Percentiles rank a stretch among this genome's conserved stretches.
Conservation (phyloP, 1,140 invertebrate genomes). For the Tribolium castaneum region DNA sequence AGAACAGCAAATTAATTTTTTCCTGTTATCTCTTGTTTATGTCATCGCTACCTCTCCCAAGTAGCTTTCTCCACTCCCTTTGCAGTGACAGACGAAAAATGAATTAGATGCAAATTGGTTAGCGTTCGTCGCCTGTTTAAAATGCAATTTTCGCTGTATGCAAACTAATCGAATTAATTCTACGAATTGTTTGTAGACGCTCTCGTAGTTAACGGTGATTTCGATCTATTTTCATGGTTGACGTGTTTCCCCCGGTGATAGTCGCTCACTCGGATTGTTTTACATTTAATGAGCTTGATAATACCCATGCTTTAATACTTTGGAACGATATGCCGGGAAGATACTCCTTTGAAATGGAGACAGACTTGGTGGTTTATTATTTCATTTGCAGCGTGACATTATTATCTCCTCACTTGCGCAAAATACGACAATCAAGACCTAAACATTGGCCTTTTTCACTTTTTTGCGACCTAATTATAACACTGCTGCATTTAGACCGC, state of each 20-base stretch:
- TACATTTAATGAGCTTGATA: slow-evolving; percentile 25
- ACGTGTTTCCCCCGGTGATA: slow-evolving; percentile 17
- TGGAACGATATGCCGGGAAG: neutral
- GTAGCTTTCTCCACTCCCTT: neutral
- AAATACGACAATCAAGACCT: neutral
- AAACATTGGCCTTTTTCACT: too few species aligned
- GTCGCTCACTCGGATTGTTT: slow-evolving; percentile 3
- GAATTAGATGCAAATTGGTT: slow-evolving; percentile 3
- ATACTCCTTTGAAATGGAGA: slow-evolving; percentile 18
- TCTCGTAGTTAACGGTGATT: slow-evolving; percentile 1
- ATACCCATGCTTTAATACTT: slow-evolving; percentile 16
- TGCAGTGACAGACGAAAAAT: neutral
- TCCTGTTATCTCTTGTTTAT: neutral
- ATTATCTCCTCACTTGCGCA: slow-evolving; percentile 3
- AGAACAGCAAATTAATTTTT: neutral
- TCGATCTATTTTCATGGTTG: slow-evolving; percentile 24
- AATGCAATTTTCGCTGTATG: slow-evolving; percentile 11
- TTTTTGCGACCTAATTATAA: neutral
- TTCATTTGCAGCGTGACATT: slow-evolving; percentile 26
- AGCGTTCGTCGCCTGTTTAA: slow-evolving; percentile 10
- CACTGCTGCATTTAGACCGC: neutral
- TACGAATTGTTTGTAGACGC: slow-evolving; percentile 10
- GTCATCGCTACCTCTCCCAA: neutral
- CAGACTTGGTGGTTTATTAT: slow-evolving; percentile 24
- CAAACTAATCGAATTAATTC: slow-evolving; percentile 26